phyloP scores from a whole-genome alignment of 2,113 vertebrate genomes.

The Ailuropoda melanoleuca region DNA sequence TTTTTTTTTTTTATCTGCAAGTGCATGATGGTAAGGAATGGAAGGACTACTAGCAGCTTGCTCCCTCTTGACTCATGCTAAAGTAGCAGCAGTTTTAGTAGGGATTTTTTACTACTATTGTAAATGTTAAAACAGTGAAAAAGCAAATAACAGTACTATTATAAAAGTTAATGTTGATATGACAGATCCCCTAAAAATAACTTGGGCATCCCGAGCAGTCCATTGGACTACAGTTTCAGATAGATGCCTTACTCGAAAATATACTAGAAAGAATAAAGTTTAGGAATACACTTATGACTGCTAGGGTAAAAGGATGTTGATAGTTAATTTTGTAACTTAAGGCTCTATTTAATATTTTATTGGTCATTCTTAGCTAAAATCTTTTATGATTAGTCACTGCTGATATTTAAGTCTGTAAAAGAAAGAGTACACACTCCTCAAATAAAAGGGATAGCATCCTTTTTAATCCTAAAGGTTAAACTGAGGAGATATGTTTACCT shows the following conservation, averaged over 20 bases:
- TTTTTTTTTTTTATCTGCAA: neutral
- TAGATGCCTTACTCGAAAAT: neutral
- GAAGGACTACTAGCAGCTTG: neutral
- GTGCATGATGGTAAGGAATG: neutral
- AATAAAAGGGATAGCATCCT: neutral
- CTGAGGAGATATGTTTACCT: neutral
- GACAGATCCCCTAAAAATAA: neutral
- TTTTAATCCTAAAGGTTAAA: neutral
- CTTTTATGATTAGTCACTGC: neutral
- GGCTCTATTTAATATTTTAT: neutral
- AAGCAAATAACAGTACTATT: neutral
- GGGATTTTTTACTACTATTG: neutral
- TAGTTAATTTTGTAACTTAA: neutral
- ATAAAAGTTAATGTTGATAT: neutral
- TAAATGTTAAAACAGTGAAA: neutral
- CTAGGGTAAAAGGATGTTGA: neutral
- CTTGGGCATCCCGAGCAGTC: accelerated
- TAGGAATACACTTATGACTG: neutral
- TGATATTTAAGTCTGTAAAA: neutral
- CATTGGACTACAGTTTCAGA: neutral
- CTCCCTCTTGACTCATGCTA: neutral
- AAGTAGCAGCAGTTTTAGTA: neutral
- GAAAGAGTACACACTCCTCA: neutral
- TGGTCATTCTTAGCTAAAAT: neutral
- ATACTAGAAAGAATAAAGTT: neutral